These are phyloP conservation scores for Neodiprion virginianus DNA, from an alignment of 1,140 invertebrate species.

Conservation along the genomic window DNA sequence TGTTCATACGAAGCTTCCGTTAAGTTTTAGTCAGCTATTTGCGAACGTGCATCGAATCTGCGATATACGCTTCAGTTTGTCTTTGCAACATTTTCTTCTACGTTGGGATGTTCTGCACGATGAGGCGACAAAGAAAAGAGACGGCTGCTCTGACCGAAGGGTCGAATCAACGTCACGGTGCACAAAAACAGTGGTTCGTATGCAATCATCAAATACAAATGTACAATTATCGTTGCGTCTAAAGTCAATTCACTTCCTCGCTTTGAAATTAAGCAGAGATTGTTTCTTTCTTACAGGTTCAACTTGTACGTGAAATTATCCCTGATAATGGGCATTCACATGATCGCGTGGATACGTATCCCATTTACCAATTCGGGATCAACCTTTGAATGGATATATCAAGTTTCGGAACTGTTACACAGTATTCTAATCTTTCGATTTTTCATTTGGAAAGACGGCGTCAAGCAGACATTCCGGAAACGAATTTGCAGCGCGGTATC, in stretches of 20 bases:
- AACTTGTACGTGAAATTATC: neutral
- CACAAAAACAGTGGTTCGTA: neutral
- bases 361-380: too few relatives aligned
- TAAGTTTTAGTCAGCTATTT: neutral
- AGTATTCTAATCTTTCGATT: too few relatives aligned
- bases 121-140: neutral
- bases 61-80: neutral
- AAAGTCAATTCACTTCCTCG: too few relatives aligned
- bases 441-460: too few relatives aligned
- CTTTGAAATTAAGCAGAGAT: neutral
- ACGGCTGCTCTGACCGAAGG: neutral
- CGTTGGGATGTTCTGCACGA: neutral
- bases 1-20: neutral
- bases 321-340: neutral
- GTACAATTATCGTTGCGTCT: neutral
- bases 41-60: neutral
- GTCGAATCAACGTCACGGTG: neutral
- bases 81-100: neutral
- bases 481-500: too few relatives aligned
- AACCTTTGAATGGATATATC: too few relatives aligned
- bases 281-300: neutral
- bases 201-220: neutral
- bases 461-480: too few relatives aligned
- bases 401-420: too few relatives aligned
- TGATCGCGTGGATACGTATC: neutral